Percentiles rank a stretch among this genome's conserved stretches.
phyloP scores from a whole-genome alignment of 2,888 invertebrate species.

The Morinoia aosen region DNA sequence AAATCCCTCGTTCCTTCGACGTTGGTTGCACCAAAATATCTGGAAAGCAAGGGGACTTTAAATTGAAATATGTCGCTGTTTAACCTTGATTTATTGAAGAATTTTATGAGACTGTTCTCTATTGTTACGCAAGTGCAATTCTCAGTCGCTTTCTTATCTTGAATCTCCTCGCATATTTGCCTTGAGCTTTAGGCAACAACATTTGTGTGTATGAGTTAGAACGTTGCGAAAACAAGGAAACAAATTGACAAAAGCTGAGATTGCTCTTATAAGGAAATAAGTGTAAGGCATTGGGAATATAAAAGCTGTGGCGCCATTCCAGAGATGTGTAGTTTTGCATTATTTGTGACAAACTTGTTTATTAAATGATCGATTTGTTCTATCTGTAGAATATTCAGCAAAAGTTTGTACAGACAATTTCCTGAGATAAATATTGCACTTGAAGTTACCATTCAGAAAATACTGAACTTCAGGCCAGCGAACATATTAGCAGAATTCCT shows the following conservation, averaged over 20 bases:
- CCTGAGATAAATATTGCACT: neutral
- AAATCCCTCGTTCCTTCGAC: no score
- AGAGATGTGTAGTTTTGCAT: neutral
- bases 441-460: neutral
- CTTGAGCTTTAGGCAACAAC: neutral
- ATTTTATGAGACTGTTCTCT: neutral
- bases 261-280: neutral
- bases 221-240: neutral
- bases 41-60: no score
- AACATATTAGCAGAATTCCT: neutral
- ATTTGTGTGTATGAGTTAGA: neutral
- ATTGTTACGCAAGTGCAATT: neutral
- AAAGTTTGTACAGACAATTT: neutral
- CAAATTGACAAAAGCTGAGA: neutral
- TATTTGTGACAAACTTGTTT: neutral
- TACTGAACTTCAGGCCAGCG: neutral
- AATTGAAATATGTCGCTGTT: no score
- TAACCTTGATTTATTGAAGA: neutral
- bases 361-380: neutral
- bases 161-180: neutral
- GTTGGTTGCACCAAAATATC: no score
- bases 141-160: neutral
- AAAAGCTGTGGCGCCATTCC: neutral
- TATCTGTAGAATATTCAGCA: neutral
- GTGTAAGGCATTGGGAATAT: neutral